Base-by-base conservation (phyloP, 2,797 vertebrate genomes). In the Lemur catta region DNA sequence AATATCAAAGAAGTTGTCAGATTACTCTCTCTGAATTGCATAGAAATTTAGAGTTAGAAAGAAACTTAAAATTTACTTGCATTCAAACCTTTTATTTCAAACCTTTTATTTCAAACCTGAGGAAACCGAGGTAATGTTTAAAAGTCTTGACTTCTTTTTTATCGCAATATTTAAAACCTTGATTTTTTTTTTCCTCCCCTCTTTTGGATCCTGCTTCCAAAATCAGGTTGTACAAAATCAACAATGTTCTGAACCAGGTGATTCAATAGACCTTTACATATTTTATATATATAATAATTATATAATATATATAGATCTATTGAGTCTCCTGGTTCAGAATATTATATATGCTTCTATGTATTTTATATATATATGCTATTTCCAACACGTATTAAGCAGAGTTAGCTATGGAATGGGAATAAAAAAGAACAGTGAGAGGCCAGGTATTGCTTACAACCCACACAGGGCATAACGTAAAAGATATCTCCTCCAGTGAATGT, bases 51-150 rank as follows among this genome's bases (percentile, higher is more conserved):
- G 38, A 95, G 22, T 76, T 52, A 63, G 52, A 88, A 33, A 71
- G 71, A 89, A 96, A 93, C 8, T 46, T 94, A 71, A 96, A 76
- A 61, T 91, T 67, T 69, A 87, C 35, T 69, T 69, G 5, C 46
- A 46, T 57, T 85, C 38, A 84, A 85, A 89, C 6, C 1, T 65
- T 91, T 80, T 67, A 52, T 87, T 96, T 96, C 28, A 46, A 52
- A 85, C 52, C 11, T 38, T n/a, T n/a, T n/a, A 52, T 87, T 96
- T 96, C 28, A 46, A 52, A 85, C 52, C 11, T 38, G 7, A 93
- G 15, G 28, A 93, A 69, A 75, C 26, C 46, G 33, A 35, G 26
- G 41, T 72, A 93, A 85, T 79, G 63, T 38, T 89, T 63, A 52
- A 86, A 75, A 74, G 22, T 6, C 22, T 76, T 84, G 20, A 38